A percentile compares a stretch with the other conserved stretches of the same genome.
Conservation (phyloP, 2,888 invertebrate species). For the Cheilosia variabilis region DNA sequence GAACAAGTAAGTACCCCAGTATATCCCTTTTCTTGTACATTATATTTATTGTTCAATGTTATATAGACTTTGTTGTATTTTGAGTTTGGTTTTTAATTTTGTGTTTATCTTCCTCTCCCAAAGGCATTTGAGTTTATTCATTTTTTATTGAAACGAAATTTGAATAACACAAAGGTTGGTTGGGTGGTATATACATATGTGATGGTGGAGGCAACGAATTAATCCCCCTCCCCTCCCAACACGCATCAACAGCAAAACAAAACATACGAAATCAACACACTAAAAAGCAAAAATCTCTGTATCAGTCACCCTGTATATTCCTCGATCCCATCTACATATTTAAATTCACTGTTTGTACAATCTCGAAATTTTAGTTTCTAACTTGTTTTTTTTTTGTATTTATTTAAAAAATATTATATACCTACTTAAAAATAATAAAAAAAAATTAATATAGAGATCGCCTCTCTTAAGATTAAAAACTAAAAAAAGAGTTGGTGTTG, state of each 20-base stretch:
- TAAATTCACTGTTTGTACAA: slow-evolving; percentile 33
- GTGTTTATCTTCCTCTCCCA: slow-evolving; percentile 48
- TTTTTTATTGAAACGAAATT: slow-evolving; percentile 74
- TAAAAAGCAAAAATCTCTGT: slow-evolving; percentile 23
- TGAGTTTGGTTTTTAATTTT: slow-evolving; percentile 58
- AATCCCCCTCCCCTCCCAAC: slow-evolving; percentile 30
- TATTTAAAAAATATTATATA: slow-evolving; percentile 47
- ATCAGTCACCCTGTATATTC: slow-evolving; percentile 31
- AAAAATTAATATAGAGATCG: slow-evolving; percentile 10
- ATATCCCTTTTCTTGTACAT: neutral
- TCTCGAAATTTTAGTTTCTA: slow-evolving; percentile 43
- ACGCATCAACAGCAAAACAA: slow-evolving; percentile 48
- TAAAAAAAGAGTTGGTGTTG: slow-evolving; percentile 70
- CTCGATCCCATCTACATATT: slow-evolving; percentile 16
- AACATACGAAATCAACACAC: slow-evolving; percentile 37
- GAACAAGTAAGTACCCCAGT: slow-evolving; percentile 82
- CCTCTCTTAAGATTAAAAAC: slow-evolving; percentile 65
- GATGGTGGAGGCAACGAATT: slow-evolving; percentile 64
- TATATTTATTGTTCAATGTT: slow-evolving; percentile 10
- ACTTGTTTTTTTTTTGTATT: slow-evolving; percentile 53
- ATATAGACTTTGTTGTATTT: slow-evolving; percentile 39
- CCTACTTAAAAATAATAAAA: slow-evolving; percentile 21
- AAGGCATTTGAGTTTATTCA: slow-evolving; percentile 77
- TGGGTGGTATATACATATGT: slow-evolving; percentile 47
- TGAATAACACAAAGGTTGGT: slow-evolving; percentile 51